phyloP scores from a whole-genome alignment of 1,140 invertebrate genomes.

The Drosophila truncata region DNA sequence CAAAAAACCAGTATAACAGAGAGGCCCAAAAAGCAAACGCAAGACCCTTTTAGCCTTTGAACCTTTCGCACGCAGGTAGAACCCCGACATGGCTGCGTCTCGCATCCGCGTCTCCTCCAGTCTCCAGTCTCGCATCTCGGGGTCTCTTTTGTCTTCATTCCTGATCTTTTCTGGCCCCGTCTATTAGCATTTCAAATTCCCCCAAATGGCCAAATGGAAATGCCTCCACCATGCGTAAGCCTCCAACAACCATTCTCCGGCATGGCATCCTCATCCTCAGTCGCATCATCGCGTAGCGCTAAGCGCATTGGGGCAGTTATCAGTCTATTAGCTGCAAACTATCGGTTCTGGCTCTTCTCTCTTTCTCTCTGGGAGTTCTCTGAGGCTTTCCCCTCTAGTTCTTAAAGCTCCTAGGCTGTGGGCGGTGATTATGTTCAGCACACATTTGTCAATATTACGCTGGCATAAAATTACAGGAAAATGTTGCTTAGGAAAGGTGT shows the following conservation, averaged over 20 bases:
- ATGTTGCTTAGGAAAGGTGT: not conserved
- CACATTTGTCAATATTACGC: slow-evolving; percentile 36
- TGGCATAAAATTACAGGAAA: slow-evolving; percentile 1
- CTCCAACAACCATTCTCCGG: not conserved
- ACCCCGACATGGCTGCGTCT: slow-evolving; percentile 8
- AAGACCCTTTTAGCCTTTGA: slow-evolving; percentile 80
- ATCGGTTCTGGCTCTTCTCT: slow-evolving; percentile 23
- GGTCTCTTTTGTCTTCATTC: slow-evolving; percentile 42
- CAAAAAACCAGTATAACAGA: slow-evolving; percentile 30
- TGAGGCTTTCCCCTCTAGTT: not conserved
- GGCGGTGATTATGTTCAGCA: slow-evolving; percentile 35
- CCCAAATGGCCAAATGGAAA: slow-evolving; percentile 52
- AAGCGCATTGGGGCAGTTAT: slow-evolving; percentile 75
- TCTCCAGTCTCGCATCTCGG: slow-evolving; percentile 1
- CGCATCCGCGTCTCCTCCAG: no score
- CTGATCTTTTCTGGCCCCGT: slow-evolving; percentile 44
- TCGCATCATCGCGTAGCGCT: slow-evolving; percentile 35
- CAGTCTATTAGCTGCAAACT: slow-evolving; percentile 72
- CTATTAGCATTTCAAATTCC: slow-evolving; percentile 75
- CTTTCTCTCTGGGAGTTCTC: slow-evolving; percentile 11
- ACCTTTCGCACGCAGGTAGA: slow-evolving; percentile 74
- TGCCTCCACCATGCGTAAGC: slow-evolving; percentile 74
- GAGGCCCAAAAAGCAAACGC: slow-evolving; percentile 11
- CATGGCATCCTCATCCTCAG: slow-evolving; percentile 3
- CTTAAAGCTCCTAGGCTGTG: slow-evolving; percentile 21